phyloP scores from a whole-genome alignment of 2,888 invertebrate genomes.

The Plagodis dolabraria region DNA sequence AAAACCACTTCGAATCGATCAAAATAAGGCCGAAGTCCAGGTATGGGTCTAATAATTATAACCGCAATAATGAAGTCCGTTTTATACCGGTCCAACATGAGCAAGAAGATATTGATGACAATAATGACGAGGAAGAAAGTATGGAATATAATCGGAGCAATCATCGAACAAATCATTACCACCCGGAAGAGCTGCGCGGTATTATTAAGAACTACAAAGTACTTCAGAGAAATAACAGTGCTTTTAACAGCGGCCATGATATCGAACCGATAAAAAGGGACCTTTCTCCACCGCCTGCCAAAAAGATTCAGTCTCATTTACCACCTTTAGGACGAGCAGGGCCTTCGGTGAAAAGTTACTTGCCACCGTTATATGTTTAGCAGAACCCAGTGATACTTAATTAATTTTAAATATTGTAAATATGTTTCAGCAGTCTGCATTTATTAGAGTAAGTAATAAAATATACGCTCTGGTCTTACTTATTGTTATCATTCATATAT shows the following conservation, averaged over 20 bases:
- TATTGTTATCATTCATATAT: no score
- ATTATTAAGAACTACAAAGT: conserved; percentile 78
- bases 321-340: conserved; percentile 78
- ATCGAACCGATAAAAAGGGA: conserved; percentile 54
- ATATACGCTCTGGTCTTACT: conserved; percentile 2
- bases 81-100: conserved; percentile 49
- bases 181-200: conserved; percentile 66
- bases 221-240: conserved; percentile 66
- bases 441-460: conserved; percentile 62
- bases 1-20: conserved; percentile 71
- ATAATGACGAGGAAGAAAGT: conserved; percentile 46
- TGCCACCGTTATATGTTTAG: conserved; percentile 72
- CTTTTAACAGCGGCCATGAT: conserved; percentile 49
- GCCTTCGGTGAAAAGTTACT: conserved; percentile 72
- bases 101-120: conserved; percentile 21
- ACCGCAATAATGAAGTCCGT: conserved; percentile 52
- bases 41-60: conserved; percentile 44
- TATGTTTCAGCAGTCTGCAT: conserved; percentile 63
- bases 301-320: conserved; percentile 55
- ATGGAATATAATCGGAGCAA: conserved; percentile 46
- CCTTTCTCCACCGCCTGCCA: conserved; percentile 58
- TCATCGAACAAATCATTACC: conserved; percentile 51
- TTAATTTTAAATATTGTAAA: conserved; percentile 58
- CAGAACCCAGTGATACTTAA: conserved; percentile 66
- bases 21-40: conserved; percentile 64